Conservation (phyloP, 2,888 invertebrate genomes). For the Heliconius ismenius region DNA sequence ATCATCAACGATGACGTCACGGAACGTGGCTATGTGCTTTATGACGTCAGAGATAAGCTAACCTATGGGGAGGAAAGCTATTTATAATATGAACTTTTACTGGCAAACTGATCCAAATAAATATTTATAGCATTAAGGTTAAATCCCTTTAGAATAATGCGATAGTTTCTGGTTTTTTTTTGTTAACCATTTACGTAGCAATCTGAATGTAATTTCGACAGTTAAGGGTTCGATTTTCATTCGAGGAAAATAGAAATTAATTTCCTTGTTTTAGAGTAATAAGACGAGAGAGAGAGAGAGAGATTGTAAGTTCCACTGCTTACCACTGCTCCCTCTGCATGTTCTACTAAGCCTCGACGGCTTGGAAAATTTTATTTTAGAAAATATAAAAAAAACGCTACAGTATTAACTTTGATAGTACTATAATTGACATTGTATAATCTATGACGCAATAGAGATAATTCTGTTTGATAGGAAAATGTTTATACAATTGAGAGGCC, state of each 20-base stretch:
- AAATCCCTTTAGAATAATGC: not conserved
- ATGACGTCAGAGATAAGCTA: slow-evolving; percentile 30
- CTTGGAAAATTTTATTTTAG: no score
- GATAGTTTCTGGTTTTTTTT: not conserved
- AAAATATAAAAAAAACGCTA: no score
- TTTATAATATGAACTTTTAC: slow-evolving; percentile 13
- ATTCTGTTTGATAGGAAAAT: slow-evolving; percentile 11
- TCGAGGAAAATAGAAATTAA: no score
- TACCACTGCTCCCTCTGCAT: no score
- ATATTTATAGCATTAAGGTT: not conserved
- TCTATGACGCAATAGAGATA: slow-evolving; percentile 16
- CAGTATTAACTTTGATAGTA: not conserved
- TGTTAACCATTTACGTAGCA: no score
- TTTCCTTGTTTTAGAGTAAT: no score
- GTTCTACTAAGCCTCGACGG: no score
- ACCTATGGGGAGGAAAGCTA: slow-evolving; percentile 11
- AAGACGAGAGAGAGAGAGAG: no score
- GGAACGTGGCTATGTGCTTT: not conserved
- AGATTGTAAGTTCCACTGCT: no score
- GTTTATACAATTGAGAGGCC: slow-evolving; percentile 15
- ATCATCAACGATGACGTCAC: slow-evolving; percentile 22
- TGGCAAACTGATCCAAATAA: slow-evolving; percentile 4
- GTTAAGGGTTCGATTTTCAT: no score
- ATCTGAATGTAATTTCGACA: no score
- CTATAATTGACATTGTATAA: slow-evolving; percentile 3